These are phyloP conservation scores for Ceyx margarethae DNA, from an alignment of 2,113 vertebrate species.

Conservation along the genomic window DNA sequence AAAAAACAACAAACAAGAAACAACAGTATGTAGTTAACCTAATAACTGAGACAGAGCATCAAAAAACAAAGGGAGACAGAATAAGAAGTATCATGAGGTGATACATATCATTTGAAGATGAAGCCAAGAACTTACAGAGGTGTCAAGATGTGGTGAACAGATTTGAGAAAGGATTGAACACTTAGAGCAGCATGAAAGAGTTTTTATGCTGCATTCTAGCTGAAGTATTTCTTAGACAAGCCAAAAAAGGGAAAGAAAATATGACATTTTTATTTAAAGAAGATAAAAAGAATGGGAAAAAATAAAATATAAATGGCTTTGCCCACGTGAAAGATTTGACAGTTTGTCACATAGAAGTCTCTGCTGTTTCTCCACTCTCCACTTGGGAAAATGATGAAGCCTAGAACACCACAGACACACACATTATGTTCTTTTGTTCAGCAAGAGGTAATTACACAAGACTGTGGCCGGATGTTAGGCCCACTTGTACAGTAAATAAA, in stretches of 20 bases:
- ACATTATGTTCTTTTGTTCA: background rate
- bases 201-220: background rate
- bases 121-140: background rate
- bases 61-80: background rate
- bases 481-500: background rate
- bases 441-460: constrained; percentile 26
- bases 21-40: background rate
- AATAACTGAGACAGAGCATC: background rate
- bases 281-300: background rate
- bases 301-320: background rate
- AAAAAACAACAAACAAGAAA: background rate
- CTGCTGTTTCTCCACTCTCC: background rate
- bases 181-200: background rate
- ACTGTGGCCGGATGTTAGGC: background rate
- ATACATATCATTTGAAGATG: background rate
- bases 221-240: background rate
- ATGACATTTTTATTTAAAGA: background rate
- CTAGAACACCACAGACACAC: background rate
- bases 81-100: background rate
- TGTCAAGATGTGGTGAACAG: background rate
- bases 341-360: background rate
- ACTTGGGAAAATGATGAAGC: background rate
- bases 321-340: background rate
- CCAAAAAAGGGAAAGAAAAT: background rate
- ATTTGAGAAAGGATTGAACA: background rate